Conservation (phyloP, 2,797 vertebrate species). For the Enteromius anoplus region DNA sequence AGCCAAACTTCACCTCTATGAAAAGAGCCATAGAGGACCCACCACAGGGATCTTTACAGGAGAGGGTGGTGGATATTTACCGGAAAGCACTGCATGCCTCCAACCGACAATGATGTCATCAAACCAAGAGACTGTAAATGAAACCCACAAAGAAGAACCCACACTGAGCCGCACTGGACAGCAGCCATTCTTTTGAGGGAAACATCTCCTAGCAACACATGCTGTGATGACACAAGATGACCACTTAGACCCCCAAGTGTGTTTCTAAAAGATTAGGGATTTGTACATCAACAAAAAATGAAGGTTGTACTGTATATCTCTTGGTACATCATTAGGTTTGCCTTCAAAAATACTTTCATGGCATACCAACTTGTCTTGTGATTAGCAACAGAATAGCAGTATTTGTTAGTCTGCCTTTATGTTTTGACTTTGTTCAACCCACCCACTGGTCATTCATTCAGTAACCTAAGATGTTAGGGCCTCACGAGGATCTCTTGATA, state of each 20-base stretch:
- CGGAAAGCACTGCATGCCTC: slow-evolving; percentile 58
- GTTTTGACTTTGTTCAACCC: background rate
- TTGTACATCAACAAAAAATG: background rate
- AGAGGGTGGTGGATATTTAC: slow-evolving; percentile 64
- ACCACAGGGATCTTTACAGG: slow-evolving; percentile 66
- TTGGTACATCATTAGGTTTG: background rate
- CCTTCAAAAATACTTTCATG: background rate
- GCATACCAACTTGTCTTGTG: background rate
- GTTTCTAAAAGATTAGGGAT: slow-evolving; percentile 1
- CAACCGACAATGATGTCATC: slow-evolving; percentile 60
- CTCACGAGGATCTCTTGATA: too few relatives aligned
- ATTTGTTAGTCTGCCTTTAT: background rate
- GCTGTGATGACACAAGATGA: slow-evolving; percentile 42
- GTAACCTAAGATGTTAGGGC: background rate
- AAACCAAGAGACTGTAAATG: slow-evolving; percentile 55
- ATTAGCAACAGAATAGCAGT: background rate
- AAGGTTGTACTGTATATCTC: background rate
- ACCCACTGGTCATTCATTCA: background rate
- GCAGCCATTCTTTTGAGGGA: slow-evolving; percentile 53
- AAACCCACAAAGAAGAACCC: slow-evolving; percentile 57
- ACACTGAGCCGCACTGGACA: slow-evolving; percentile 60
- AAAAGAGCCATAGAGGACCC: slow-evolving; percentile 62
- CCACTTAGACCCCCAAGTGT: slow-evolving; percentile 35
- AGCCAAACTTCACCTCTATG: slow-evolving; percentile 62
- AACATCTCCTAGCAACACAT: slow-evolving; percentile 47